Conservation (phyloP, 2,113 vertebrate species). For the Spizaetus ornatus region DNA sequence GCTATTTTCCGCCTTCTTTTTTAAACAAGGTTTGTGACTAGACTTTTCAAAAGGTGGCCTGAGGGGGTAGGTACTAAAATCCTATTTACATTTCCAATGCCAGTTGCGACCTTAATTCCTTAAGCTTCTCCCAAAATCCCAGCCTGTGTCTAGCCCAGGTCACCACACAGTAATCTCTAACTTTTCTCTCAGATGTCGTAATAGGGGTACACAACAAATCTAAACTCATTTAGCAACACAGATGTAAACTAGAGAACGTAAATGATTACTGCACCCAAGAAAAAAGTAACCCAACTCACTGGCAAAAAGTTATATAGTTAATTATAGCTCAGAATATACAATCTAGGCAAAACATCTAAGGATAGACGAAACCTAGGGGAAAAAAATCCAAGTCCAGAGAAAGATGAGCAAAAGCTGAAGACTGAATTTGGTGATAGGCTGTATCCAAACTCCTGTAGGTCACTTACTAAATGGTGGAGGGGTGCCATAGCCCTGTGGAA, state of each 20-base stretch:
- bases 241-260: neutral
- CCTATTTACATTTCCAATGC: neutral
- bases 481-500: constrained; percentile 91
- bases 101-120: neutral
- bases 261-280: neutral
- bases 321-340: neutral
- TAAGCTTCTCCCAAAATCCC: constrained; percentile 2
- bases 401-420: neutral
- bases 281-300: neutral
- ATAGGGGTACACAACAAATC: neutral
- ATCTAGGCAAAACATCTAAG: neutral
- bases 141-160: neutral
- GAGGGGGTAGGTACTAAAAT: neutral
- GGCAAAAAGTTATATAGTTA: neutral
- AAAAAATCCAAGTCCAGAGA: neutral
- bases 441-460: neutral
- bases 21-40: neutral
- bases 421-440: neutral
- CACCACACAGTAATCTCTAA: neutral
- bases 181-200: neutral
- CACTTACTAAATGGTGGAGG: constrained; percentile 96
- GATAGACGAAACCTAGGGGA: rapidly evolving
- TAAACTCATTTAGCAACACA: neutral
- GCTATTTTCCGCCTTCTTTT: neutral
- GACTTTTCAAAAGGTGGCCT: neutral